Evolutionary conservation across 2,113 vertebrate species (phyloP), one percentile per base, ranked within the genome.

Genomic region (Genyomyrus donnyi): DNA sequence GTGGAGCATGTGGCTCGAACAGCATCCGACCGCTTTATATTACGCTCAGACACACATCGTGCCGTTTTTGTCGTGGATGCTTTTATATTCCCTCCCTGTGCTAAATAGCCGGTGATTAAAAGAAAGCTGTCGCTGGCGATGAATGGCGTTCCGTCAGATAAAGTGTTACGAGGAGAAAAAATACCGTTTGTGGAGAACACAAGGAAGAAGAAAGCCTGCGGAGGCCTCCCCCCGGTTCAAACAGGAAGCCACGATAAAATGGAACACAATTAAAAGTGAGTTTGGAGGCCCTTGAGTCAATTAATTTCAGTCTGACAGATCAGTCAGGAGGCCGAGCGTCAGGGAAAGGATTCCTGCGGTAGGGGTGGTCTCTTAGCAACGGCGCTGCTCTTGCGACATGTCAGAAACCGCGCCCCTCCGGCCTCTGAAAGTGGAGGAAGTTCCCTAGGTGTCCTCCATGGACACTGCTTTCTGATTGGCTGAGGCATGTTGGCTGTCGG

Each of bases 391-490:
- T 95, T 93, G 93, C 90, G 89, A 93, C 92, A 93, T 93, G 93
- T 95, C 95, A 93, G 94, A 94, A 95, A 95, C 95, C 27, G 93
- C 92, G 92, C 93, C 94, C 95, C 94, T 93, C 94, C 92, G 94
- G 93, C 96, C 94, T 91, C 90, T 91, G 62, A 84, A 92, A 96
- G 96, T 95, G 93, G 89, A 95, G 94, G 95, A 94, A 95, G 97
- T 95, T 97, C 95, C 96, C 95, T 92, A 96, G 96, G 97, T 97
- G 96, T 96, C 96, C 96, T 95, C 95, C 96, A 96, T 96, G 94
- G 93, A 91, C 93, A 94, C 96, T 45, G 96, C 95, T 93, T 94
- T 93, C 91, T 95, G 96, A 96, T 97, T 97, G 97, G 96, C 95
- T 93, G 91, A 95, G 93, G 94, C 95, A 93, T 94, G 93, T 93